These are phyloP conservation scores for Arrhamphus sclerolepis DNA, from an alignment of 2,797 vertebrate genomes.

Conservation along the genomic window DNA sequence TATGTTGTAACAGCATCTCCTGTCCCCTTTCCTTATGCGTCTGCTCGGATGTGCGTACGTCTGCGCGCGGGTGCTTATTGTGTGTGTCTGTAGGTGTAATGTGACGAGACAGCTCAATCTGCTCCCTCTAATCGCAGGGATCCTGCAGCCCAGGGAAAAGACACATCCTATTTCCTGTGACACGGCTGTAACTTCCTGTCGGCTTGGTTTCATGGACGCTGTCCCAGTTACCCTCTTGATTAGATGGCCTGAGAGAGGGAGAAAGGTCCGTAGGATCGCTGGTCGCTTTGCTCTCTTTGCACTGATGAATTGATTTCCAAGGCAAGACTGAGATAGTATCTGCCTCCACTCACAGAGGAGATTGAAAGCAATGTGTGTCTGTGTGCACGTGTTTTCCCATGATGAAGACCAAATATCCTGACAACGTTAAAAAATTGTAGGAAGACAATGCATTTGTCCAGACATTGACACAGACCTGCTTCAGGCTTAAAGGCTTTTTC, in stretches of 20 bases:
- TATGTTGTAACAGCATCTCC: conserved; percentile 41
- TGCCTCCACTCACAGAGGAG: conserved; percentile 34
- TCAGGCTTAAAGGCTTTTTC: conserved; percentile 1
- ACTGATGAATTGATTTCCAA: conserved; percentile 63
- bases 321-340: conserved; percentile 59
- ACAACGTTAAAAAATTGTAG: conserved; percentile 5
- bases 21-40: conserved; percentile 31
- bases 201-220: conserved; percentile 55
- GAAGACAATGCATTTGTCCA: conserved; percentile 19
- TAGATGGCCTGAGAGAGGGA: conserved; percentile 35
- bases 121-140: conserved; percentile 71
- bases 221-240: conserved; percentile 56
- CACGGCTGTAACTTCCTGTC: conserved; percentile 75
- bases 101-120: conserved; percentile 76
- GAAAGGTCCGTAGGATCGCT: conserved; percentile 32
- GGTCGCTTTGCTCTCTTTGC: conserved; percentile 37
- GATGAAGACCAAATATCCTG: conserved; percentile 55
- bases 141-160: conserved; percentile 62
- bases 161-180: conserved; percentile 81
- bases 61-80: conserved; percentile 8
- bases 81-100: conserved; percentile 59
- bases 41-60: conserved; percentile 8
- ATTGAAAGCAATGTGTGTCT: conserved; percentile 25
- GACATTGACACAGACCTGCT: neutral
- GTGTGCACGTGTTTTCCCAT: conserved; percentile 31